Evolutionary conservation across 2,113 vertebrate genomes (phyloP), one percentile per base, ranked within the genome.

Genomic region (Crypturellus undulatus): DNA sequence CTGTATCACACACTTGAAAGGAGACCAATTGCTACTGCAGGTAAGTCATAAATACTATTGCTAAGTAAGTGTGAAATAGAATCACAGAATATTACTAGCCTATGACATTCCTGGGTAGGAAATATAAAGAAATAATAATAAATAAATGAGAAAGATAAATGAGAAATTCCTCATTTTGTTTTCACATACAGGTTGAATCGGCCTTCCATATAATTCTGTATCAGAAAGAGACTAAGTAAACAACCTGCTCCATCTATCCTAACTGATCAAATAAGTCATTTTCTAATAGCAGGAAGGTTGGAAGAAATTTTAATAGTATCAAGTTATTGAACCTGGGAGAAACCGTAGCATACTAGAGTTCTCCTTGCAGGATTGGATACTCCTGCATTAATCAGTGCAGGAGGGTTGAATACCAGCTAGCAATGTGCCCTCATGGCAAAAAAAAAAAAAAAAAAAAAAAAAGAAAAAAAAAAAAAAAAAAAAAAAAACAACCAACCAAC

Each of bases 61-160:
- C 77, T 90, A 96, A 96, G 56, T 54, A 80, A 82, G 83, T 72
- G 71, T 97, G 94, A 95, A 96, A 95, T 90, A 43, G 52, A 94
- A 84, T 88, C 43, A 87, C 62, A 52, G 51, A 52, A 72, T 90
- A 47, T 88, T 94, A 82, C 51, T 51, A 84, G 59, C 51, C 73
- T 96, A 4, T 89, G 80, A 75, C 47, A 84, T 72, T 71, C 40
- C 91, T 86, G 45, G 26, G 15, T 84, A 84, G 91, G 83, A 65
- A 90, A 79, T 68, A 85, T 52, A 54, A 49, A 47, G 34, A 91
- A 96, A 70, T 85, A 36, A 90, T 91, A 92, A 86, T 32, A 70
- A 49, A 90, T 93, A 79, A 95, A 93, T 87, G 65, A 92, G 79
- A 88, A 84, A 90, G 38, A 90, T 93, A 79, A 95, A 93, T 87